Percentiles rank a stretch among this genome's conserved stretches.
Evolutionary conservation across 2,797 vertebrate species (phyloP).

Genomic region (Astyanax mexicanus): DNA sequence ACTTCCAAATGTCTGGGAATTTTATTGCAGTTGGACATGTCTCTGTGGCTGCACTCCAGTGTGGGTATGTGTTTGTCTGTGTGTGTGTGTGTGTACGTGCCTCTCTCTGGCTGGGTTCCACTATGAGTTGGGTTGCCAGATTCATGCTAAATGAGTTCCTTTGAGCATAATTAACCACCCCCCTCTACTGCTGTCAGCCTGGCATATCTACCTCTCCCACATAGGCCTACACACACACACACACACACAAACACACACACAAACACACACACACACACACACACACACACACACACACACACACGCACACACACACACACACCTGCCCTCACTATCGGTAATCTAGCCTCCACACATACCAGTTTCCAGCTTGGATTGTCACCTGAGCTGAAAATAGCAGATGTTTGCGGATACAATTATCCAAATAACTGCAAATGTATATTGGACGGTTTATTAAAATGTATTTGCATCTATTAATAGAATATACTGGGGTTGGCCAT

Average conservation of each 20-base stretch:
- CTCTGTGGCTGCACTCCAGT: conserved; percentile 29
- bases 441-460: too few relatives aligned
- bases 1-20: conserved; percentile 34
- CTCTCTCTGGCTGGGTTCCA: conserved; percentile 45
- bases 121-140: conserved; percentile 44
- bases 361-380: background rate
- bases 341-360: background rate
- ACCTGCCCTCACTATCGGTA: background rate
- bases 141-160: conserved; percentile 53
- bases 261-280: background rate
- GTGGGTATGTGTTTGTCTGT: conserved; percentile 22
- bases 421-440: too few relatives aligned
- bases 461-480: too few relatives aligned
- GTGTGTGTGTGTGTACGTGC: conserved; percentile 23
- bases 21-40: conserved; percentile 12
- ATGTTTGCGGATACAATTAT: too few relatives aligned
- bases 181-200: conserved; percentile 37
- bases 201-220: conserved; percentile 19
- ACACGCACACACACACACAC: background rate
- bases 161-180: conserved; percentile 54
- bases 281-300: background rate
- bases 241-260: background rate
- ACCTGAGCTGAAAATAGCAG: background rate
- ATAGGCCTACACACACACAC: too few relatives aligned
- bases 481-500: too few relatives aligned